Evolutionary conservation across 2,797 vertebrate species (phyloP), one percentile per base, ranked within the genome.

Genomic region (Arctocebus calabarensis): DNA sequence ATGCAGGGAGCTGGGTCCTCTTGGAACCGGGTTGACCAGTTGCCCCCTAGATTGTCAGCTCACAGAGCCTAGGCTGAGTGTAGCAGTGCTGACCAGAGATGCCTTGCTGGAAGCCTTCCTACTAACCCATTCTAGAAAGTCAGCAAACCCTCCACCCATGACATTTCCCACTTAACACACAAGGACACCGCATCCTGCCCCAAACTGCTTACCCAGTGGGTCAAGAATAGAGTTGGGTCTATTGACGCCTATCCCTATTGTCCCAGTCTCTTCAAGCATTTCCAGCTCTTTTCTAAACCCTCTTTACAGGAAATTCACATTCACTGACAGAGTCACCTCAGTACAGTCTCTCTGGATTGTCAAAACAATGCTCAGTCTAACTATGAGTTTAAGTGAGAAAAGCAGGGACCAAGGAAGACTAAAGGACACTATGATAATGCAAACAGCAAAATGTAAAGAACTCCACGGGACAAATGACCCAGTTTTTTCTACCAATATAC

Each of bases 191-290:
- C 2, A 12, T 29, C 66, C 43, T 62, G 22, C 5, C 27, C 37
- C 27, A 25, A 78, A 52, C 8, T 20, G 43, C 34, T 48, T 23
- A 7, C 5, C 23, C n/a, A 2, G 57, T 2, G 0, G 7, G 22
- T 61, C 37, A 32, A 75, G 12, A 17, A 23, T 32, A 77, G 85
- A 55, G 45, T 4, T 20, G 62, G 57, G 23, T 68, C 68, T 57
- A 22, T 40, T 1, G 5, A 40, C 40, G 8, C 68, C 61, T 3
- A n/a, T 1, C 3, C 12, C 20, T 9, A 0, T 17, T 2, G 16
- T 52, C 20, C 45, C 22, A 1, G 19, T 10, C 34, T 59, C 20
- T 40, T 13, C 20, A 2, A 13, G 61, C 78, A 23, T 45, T 68
- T 57, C 55, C 73, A 10, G 27, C 6, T 16, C 84, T 79, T 83